These are phyloP conservation scores for Sitta europaea DNA, from an alignment of 2,113 vertebrate species.

Conservation along the genomic window DNA sequence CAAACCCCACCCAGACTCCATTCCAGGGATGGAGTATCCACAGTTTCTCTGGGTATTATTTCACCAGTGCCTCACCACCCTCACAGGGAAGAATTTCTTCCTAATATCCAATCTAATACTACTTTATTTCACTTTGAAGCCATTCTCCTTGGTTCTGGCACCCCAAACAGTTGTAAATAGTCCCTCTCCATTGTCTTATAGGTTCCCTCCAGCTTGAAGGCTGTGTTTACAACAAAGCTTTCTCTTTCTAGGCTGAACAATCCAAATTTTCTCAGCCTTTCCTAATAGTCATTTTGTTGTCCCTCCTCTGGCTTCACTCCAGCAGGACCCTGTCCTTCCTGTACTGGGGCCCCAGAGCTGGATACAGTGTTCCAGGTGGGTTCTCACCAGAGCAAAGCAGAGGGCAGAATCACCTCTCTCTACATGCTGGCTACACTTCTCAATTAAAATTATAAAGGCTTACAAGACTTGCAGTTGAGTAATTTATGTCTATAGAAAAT, in stretches of 20 bases:
- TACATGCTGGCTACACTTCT: background rate
- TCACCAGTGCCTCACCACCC: background rate
- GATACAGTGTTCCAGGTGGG: too few species aligned
- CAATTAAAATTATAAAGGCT: background rate
- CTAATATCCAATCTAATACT: background rate
- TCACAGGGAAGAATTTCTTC: background rate
- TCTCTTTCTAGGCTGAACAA: background rate
- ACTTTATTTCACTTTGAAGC: background rate
- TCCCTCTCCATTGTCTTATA: background rate
- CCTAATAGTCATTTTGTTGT: fast-evolving
- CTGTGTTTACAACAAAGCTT: background rate
- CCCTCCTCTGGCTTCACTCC: background rate
- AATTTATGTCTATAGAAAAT: background rate
- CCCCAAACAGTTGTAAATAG: fast-evolving
- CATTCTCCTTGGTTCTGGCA: background rate
- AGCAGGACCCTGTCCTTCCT: fast-evolving
- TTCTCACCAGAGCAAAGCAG: background rate
- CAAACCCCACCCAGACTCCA: too few species aligned
- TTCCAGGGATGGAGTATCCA: background rate
- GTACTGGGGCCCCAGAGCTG: background rate
- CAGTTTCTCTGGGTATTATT: background rate
- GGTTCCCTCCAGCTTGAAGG: background rate
- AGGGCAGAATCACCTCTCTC: background rate
- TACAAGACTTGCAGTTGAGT: background rate
- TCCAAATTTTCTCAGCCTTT: background rate